These are phyloP conservation scores for Prenolepis imparis DNA, from an alignment of 2,888 invertebrate species.

Conservation along the genomic window DNA sequence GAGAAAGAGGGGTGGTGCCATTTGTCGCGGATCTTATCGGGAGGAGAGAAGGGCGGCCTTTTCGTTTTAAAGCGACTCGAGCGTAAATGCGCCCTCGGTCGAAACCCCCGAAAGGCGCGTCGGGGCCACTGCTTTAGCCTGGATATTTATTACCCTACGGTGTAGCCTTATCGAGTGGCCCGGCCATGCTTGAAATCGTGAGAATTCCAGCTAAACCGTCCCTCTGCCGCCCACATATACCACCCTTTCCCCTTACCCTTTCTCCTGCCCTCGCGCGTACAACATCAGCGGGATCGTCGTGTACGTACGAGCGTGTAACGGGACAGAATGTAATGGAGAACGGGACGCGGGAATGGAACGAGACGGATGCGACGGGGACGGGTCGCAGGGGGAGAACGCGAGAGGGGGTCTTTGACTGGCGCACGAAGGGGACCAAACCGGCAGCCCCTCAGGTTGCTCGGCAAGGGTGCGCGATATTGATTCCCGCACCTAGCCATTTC, in stretches of 20 bases:
- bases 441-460: slow-evolving; percentile 71
- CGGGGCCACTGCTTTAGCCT: slow-evolving; percentile 64
- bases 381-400: slow-evolving; percentile 34
- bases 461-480: slow-evolving; percentile 81
- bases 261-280: background rate
- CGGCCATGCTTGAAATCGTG: slow-evolving; percentile 66
- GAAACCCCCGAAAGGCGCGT: slow-evolving; percentile 54
- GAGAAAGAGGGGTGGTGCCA: background rate
- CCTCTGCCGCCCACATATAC: slow-evolving; percentile 1
- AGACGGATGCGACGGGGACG: slow-evolving; percentile 44
- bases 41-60: slow-evolving; percentile 27
- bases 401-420: slow-evolving; percentile 73
- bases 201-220: slow-evolving; percentile 67
- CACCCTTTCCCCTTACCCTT: background rate
- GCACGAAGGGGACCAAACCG: slow-evolving; percentile 72
- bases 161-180: slow-evolving; percentile 70
- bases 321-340: slow-evolving; percentile 56
- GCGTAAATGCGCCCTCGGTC: slow-evolving; percentile 55
- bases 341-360: slow-evolving; percentile 53
- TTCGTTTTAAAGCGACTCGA: slow-evolving; percentile 58
- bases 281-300: slow-evolving; percentile 4
- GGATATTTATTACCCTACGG: slow-evolving; percentile 70
- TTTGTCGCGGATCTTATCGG: slow-evolving; percentile 65
- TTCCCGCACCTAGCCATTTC: slow-evolving; percentile 75
- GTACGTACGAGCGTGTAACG: slow-evolving; percentile 36